Conservation (phyloP, 2,113 vertebrate genomes). For the Elephantulus edwardii region DNA sequence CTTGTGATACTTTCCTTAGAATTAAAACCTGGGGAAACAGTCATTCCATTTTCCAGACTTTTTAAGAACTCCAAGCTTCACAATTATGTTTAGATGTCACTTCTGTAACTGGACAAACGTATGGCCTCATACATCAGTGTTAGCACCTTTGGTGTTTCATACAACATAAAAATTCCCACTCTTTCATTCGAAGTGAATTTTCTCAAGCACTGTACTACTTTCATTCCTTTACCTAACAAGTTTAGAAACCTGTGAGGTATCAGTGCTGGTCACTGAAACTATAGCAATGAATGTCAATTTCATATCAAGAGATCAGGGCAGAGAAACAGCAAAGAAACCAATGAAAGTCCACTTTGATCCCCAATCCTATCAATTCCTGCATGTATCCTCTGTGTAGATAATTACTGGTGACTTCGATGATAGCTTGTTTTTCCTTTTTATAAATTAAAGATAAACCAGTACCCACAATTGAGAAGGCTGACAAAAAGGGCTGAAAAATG, state of each 20-base stretch:
- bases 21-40: neutral
- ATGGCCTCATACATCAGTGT: neutral
- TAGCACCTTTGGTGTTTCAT: neutral
- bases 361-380: neutral
- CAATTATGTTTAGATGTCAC: neutral
- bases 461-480: neutral
- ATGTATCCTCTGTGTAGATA: neutral
- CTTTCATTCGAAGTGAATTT: neutral
- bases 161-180: neutral
- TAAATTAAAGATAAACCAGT: neutral
- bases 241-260: neutral
- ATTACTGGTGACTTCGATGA: neutral
- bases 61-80: neutral
- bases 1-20: neutral
- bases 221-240: neutral
- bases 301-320: too few species aligned
- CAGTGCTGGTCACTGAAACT: neutral
- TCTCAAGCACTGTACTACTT: neutral
- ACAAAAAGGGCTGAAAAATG: neutral
- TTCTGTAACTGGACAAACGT: neutral
- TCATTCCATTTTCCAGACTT: neutral
- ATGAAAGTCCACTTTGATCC: neutral
- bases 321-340: neutral
- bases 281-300: neutral
- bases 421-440: neutral